A percentile compares a stretch with the other conserved stretches of the same genome.
phyloP scores from a whole-genome alignment of 2,888 invertebrate genomes.

The Cacoxenus indagator region DNA sequence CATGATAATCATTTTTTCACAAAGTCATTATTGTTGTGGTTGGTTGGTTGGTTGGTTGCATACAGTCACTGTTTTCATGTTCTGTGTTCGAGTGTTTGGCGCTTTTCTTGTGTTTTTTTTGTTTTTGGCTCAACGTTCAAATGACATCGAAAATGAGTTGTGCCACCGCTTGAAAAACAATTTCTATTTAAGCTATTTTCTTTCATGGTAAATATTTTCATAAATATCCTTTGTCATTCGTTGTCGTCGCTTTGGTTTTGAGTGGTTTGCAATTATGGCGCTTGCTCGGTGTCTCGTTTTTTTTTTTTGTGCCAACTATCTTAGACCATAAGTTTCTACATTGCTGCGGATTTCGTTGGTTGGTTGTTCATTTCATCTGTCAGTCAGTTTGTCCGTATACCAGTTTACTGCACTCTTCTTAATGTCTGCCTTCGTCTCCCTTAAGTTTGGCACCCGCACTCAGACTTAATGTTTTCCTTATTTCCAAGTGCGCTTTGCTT shows the following conservation, averaged over 20 bases:
- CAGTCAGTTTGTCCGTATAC: neutral
- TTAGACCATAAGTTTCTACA: too few species aligned
- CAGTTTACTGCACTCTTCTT: neutral
- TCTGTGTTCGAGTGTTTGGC: slow-evolving; percentile 7
- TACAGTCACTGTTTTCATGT: slow-evolving; percentile 2
- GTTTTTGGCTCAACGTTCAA: neutral
- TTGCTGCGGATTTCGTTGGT: neutral
- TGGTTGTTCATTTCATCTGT: neutral
- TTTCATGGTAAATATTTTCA: slow-evolving; percentile 44
- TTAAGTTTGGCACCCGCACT: slow-evolving; percentile 7
- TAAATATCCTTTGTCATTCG: slow-evolving; percentile 7
- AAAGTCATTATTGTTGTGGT: slow-evolving; percentile 58
- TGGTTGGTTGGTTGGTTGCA: slow-evolving; percentile 37
- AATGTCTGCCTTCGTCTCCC: neutral
- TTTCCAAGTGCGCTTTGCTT: slow-evolving; percentile 11
- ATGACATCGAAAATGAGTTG: slow-evolving; percentile 22
- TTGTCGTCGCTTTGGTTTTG: slow-evolving; percentile 13
- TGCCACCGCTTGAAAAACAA: slow-evolving; percentile 49
- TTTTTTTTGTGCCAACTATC: neutral
- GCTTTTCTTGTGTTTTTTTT: neutral
- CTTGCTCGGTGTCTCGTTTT: neutral
- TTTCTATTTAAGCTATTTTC: slow-evolving; percentile 54
- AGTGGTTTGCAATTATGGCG: slow-evolving; percentile 20
- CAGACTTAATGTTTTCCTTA: slow-evolving; percentile 14
- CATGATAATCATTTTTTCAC: slow-evolving; percentile 62